Evolutionary conservation across 2,888 invertebrate genomes (phyloP).

Genomic region (Hyposoter dolosus): DNA sequence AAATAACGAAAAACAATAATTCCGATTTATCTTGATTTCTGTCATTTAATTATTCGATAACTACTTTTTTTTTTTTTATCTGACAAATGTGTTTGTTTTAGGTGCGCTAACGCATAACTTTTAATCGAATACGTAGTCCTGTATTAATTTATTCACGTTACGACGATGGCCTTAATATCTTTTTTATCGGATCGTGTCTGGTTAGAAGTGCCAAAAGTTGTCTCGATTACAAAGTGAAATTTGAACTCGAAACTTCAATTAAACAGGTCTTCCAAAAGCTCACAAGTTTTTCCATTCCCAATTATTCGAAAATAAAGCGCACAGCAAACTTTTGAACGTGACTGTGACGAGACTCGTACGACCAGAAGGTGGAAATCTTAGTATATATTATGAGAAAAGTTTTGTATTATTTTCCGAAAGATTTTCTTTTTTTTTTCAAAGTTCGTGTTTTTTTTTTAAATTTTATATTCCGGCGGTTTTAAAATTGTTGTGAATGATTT

Average conservation of each 20-base stretch:
- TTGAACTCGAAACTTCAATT: neutral
- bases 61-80: neutral
- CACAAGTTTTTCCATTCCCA: no score
- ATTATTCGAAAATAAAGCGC: neutral
- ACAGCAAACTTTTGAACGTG: neutral
- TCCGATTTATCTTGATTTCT: neutral
- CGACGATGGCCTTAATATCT: neutral
- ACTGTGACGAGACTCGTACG: neutral
- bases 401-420: no score
- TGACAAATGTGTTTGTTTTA: no score
- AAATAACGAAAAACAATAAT: neutral
- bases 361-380: no score
- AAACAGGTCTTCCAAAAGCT: no score
- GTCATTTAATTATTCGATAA: neutral
- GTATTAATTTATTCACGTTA: neutral
- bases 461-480: neutral
- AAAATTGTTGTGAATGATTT: neutral
- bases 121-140: neutral
- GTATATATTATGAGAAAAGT: no score
- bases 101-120: neutral
- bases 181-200: slow-evolving; percentile 3
- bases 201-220: neutral
- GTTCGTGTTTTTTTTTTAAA: neutral
- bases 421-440: neutral
- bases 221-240: neutral